Conservation (phyloP, 2,797 vertebrate genomes). For the Parambassis ranga region DNA sequence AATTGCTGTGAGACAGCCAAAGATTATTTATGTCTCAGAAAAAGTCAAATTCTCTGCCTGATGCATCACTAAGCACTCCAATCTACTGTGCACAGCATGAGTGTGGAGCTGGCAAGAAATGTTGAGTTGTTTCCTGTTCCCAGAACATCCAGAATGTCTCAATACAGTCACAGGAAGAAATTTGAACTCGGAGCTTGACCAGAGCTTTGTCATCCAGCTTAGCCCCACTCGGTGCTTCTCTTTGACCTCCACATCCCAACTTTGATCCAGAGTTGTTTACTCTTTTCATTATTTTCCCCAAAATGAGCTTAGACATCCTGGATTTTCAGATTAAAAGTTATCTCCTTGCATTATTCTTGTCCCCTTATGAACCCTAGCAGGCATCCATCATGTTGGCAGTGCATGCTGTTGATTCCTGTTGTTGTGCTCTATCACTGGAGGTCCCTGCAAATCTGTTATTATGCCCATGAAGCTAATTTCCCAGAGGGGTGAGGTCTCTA, state of each 20-base stretch:
- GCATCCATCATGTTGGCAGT: conserved; percentile 22
- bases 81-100: conserved; percentile 14
- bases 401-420: conserved; percentile 7
- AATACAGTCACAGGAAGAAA: conserved; percentile 52
- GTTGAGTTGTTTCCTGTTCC: conserved; percentile 56
- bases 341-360: conserved; percentile 9
- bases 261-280: conserved; percentile 2
- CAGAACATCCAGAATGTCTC: conserved; percentile 49
- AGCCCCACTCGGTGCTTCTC: conserved; percentile 12
- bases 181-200: conserved; percentile 53
- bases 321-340: conserved; percentile 33
- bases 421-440: conserved; percentile 19
- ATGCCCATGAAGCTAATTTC: conserved; percentile 42
- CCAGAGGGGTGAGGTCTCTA: conserved; percentile 29
- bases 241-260: conserved; percentile 15
- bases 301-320: conserved; percentile 10
- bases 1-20: conserved; percentile 5
- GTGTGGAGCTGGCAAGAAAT: conserved; percentile 39
- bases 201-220: conserved; percentile 35
- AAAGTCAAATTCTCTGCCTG: conserved; percentile 3
- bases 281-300: conserved; percentile 19
- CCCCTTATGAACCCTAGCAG: conserved; percentile 16
- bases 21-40: not conserved
- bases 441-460: conserved; percentile 40
- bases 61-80: conserved; percentile 15